Evolutionary conservation across 2,113 vertebrate genomes (phyloP).

Genomic region (Microcebus murinus): DNA sequence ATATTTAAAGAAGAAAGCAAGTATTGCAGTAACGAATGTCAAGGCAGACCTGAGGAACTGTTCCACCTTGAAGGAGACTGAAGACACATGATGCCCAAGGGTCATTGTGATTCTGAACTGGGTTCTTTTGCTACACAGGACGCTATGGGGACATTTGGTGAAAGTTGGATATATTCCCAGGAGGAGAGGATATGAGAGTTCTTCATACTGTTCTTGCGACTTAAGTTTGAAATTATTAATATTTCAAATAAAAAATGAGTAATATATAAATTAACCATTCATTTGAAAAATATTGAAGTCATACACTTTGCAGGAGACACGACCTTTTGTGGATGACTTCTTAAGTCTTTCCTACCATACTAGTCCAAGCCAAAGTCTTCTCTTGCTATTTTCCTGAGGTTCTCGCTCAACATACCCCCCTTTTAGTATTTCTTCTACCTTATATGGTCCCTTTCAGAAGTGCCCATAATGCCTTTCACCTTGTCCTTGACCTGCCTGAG

Average conservation of each 20-base stretch:
- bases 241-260: not conserved
- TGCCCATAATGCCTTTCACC: not conserved
- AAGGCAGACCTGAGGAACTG: not conserved
- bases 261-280: not conserved
- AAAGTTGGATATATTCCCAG: not conserved
- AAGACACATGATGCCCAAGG: rapidly evolving
- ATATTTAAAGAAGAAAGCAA: not conserved
- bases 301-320: not conserved
- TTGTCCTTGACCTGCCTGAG: not conserved
- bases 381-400: not conserved
- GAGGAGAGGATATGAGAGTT: not conserved
- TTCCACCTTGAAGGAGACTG: not conserved
- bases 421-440: not conserved
- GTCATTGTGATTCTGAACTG: not conserved
- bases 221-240: not conserved
- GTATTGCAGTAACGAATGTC: not conserved
- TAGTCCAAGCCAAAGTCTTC: not conserved
- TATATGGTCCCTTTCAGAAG: not conserved
- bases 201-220: not conserved
- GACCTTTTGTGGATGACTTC: not conserved
- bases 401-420: not conserved
- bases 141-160: not conserved
- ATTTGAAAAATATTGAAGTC: not conserved
- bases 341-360: not conserved
- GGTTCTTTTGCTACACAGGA: not conserved